Evolutionary conservation across 2,113 vertebrate genomes (phyloP).

Genomic region (Fulmarus glacialis): DNA sequence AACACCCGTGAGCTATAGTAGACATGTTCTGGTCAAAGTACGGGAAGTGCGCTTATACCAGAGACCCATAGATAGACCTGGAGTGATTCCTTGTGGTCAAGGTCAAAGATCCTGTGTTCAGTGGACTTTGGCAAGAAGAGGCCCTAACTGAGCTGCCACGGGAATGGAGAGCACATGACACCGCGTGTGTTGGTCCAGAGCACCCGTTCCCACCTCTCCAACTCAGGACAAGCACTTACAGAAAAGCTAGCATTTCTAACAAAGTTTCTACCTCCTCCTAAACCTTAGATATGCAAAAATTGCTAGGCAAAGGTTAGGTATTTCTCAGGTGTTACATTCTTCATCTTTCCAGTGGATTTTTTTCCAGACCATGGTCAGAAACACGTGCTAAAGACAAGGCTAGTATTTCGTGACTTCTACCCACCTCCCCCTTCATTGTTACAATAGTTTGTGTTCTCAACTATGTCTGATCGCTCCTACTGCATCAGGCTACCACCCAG

Average conservation of each 20-base stretch:
- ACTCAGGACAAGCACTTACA: not conserved
- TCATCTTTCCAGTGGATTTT: not conserved
- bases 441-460: not conserved
- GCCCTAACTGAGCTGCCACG: not conserved
- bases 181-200: not conserved
- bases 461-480: not conserved
- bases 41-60: not conserved
- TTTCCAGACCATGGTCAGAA: not conserved
- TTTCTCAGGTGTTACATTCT: not conserved
- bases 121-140: not conserved
- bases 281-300: not conserved
- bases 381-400: not conserved
- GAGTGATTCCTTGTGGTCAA: not conserved
- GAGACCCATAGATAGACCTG: not conserved
- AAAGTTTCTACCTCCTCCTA: not conserved
- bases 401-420: not conserved
- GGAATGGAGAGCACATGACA: not conserved
- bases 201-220: not conserved
- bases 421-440: not conserved
- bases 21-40: not conserved
- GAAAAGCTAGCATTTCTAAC: not conserved
- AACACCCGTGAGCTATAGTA: rapidly evolving
- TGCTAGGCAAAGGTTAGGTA: not conserved
- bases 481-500: not conserved
- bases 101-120: not conserved